Conservation (phyloP, 2,113 vertebrate genomes). For the Mus pahari region DNA sequence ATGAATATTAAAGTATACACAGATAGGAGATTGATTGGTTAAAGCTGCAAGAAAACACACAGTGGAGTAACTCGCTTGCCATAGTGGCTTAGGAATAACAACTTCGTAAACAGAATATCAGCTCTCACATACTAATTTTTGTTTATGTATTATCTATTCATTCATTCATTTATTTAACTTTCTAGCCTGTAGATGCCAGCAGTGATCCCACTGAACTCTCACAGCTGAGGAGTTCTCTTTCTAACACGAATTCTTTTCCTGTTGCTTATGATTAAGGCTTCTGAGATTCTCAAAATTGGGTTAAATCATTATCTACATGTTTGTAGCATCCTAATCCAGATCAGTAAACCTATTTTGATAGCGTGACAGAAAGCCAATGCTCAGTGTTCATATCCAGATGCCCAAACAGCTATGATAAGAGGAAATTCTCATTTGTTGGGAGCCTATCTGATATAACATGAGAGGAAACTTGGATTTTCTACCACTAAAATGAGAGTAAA, state of each 20-base stretch:
- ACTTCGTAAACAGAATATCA: neutral
- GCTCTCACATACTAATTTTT: neutral
- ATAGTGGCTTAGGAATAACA: neutral
- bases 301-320: conserved; percentile 3
- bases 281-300: neutral
- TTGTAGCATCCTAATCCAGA: neutral
- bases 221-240: neutral
- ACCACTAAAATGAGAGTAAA: neutral
- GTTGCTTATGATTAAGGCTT: neutral
- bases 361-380: neutral
- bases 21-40: neutral
- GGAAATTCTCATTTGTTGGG: neutral
- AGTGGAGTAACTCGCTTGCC: neutral
- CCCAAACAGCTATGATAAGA: neutral
- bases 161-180: conserved; percentile 1
- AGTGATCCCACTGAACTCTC: conserved; percentile 53
- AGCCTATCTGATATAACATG: neutral
- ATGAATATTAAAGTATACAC: neutral
- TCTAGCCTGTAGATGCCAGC: conserved; percentile 50
- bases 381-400: neutral
- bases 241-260: conserved; percentile 27
- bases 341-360: neutral
- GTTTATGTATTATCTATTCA: neutral
- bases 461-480: neutral
- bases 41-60: neutral